These are phyloP conservation scores for Megalops atlanticus DNA, from an alignment of 2,113 vertebrate species.

Conservation along the genomic window DNA sequence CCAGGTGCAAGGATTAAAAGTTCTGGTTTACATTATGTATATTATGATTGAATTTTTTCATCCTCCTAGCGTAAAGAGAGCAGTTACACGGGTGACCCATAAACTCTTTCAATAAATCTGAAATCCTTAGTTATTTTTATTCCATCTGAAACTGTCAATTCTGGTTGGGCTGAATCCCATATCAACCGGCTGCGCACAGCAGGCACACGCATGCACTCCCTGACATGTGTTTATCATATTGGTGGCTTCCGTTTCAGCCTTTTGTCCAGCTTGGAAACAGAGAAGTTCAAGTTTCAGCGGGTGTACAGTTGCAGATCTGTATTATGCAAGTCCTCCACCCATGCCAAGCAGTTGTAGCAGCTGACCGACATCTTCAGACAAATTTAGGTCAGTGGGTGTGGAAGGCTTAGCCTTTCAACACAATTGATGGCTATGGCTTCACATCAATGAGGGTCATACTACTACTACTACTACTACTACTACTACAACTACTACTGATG, in stretches of 20 bases:
- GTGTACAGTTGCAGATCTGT: neutral
- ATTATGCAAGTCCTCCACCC: neutral
- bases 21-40: slow-evolving; percentile 5
- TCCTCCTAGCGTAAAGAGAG: neutral
- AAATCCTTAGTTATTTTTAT: neutral
- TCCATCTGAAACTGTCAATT: neutral
- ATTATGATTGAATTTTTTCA: neutral
- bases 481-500: neutral
- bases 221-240: neutral
- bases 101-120: neutral
- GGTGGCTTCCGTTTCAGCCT: slow-evolving; percentile 13
- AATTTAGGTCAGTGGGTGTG: neutral
- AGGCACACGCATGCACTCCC: neutral
- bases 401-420: too few species aligned
- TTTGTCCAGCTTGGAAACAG: neutral
- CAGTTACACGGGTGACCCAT: neutral
- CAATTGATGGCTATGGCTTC: too few species aligned
- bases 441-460: too few species aligned
- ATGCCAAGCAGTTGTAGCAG: neutral
- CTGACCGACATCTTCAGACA: neutral
- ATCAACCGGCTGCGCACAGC: neutral
- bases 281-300: neutral
- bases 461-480: neutral
- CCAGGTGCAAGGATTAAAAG: neutral
- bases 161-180: neutral